Evolutionary conservation across 2,797 vertebrate species (phyloP).

Genomic region (Ispidina picta): DNA sequence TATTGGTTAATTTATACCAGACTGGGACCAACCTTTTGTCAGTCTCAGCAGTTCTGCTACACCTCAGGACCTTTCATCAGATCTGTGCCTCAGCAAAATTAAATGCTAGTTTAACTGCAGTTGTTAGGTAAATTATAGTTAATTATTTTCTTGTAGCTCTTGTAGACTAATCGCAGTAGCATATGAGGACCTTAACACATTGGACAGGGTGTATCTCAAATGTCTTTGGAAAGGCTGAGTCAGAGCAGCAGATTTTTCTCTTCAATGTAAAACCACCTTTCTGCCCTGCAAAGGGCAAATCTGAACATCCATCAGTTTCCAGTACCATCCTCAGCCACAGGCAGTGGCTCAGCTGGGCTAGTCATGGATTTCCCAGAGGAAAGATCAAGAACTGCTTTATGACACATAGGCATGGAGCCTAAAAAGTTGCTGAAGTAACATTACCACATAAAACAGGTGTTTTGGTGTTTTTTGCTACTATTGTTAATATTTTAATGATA

Average conservation of each 20-base stretch:
- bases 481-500: not conserved
- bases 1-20: conserved; percentile 9
- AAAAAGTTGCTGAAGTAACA: not conserved
- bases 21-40: conserved; percentile 8
- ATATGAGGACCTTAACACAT: not conserved
- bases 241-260: not conserved
- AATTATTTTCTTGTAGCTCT: conserved; percentile 50
- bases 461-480: rapidly evolving
- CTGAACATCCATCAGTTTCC: not conserved
- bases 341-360: not conserved
- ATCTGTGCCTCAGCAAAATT: conserved; percentile 56
- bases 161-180: conserved; percentile 33
- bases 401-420: not conserved
- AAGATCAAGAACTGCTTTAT: not conserved
- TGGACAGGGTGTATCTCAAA: not conserved
- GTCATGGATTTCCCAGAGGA: not conserved
- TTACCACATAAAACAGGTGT: not conserved
- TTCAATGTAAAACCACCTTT: not conserved
- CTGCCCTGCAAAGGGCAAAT: not conserved
- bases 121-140: conserved; percentile 61
- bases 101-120: conserved; percentile 53
- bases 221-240: conserved; percentile 9
- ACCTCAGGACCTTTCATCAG: conserved; percentile 52
- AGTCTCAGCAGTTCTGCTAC: conserved; percentile 46
- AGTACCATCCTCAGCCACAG: not conserved